Evolutionary conservation across 1,140 invertebrate species (phyloP), one percentile per base, ranked within the genome.

Genomic region (Ladona fulva): DNA sequence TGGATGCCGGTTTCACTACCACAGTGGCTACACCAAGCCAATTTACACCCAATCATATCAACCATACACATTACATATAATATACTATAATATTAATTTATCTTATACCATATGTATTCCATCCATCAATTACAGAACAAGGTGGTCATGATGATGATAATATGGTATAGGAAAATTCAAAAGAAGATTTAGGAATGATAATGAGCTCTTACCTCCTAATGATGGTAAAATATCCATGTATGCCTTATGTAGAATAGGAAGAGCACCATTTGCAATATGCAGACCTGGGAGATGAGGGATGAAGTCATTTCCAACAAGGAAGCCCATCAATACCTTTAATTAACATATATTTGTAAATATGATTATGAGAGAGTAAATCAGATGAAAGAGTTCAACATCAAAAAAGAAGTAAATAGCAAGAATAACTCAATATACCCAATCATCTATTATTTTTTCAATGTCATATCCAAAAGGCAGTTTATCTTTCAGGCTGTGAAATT

Each of bases 291-390:
- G 86, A 86, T 98, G 90, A 0, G 97, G 97, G 81, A 99, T 94
- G 85, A 99, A 99, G 86, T 99, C 97, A 85, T 99, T 99, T 74
- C 97, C 97, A 8, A 99, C 93, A 29, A 99, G 86, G 84, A 98
- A 98, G 0, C 95, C 94, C 94, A 99, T 96, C 10, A 99, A 85
- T 5, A 99, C 91, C 93, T 85, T 74, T 16, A 81, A 84, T 74
- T 16, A 81, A 84, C 74, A 80, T 1, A 24, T 37, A 37, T 37
- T 5, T 14, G 25, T 19, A 78, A 6, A 78, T 11, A 75, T 44
- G 6, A 77, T 5, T 25, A 11, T 5, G 29, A 79, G 22, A 81
- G 22, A 76, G 37, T 75, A 5, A 29, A 29, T 25, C 11, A 75
- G 16, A 75, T 16, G n/a, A n/a, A n/a, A n/a, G n/a, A n/a, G n/a